A percentile compares a stretch with the other conserved stretches of the same genome.
phyloP scores from a whole-genome alignment of 2,797 vertebrate genomes.

The Hephaestus fuliginosus region DNA sequence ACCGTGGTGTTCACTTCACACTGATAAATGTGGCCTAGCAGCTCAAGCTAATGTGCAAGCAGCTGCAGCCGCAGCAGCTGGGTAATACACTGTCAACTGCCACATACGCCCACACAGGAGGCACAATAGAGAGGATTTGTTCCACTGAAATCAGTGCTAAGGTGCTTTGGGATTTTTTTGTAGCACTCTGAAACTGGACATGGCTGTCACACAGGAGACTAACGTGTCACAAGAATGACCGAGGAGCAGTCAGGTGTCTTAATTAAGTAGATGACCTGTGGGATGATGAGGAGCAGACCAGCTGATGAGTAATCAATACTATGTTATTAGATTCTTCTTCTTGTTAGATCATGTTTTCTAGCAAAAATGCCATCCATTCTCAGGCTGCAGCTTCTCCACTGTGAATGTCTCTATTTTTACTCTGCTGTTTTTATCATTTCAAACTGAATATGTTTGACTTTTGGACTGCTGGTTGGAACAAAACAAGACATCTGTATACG shows the following conservation, averaged over 20 bases:
- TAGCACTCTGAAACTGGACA: slow-evolving; percentile 47
- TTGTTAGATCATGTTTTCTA: background rate
- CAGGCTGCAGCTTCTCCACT: slow-evolving; percentile 13
- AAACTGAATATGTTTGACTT: slow-evolving; percentile 2
- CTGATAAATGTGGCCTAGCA: slow-evolving; percentile 69
- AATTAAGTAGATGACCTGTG: slow-evolving; percentile 14
- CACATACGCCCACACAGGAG: slow-evolving; percentile 65
- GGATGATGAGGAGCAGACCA: slow-evolving; percentile 17
- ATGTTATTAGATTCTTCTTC: slow-evolving; percentile 2
- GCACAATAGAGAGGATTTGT: slow-evolving; percentile 66
- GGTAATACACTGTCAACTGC: slow-evolving; percentile 63
- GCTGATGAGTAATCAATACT: background rate
- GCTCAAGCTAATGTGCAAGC: slow-evolving; percentile 68
- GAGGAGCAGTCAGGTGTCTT: slow-evolving; percentile 27
- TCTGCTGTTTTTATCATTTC: background rate
- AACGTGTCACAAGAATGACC: slow-evolving; percentile 29
- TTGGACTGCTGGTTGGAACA: background rate
- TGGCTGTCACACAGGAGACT: slow-evolving; percentile 22
- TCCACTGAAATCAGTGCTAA: slow-evolving; percentile 62
- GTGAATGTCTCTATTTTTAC: slow-evolving; percentile 3
- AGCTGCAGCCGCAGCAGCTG: slow-evolving; percentile 72
- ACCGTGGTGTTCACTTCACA: slow-evolving; percentile 51
- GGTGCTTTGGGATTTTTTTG: slow-evolving; percentile 48
- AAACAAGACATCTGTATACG: background rate
- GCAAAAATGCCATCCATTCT: background rate